phyloP scores from a whole-genome alignment of 2,113 vertebrate species.

The Pachycephala philippinensis region DNA sequence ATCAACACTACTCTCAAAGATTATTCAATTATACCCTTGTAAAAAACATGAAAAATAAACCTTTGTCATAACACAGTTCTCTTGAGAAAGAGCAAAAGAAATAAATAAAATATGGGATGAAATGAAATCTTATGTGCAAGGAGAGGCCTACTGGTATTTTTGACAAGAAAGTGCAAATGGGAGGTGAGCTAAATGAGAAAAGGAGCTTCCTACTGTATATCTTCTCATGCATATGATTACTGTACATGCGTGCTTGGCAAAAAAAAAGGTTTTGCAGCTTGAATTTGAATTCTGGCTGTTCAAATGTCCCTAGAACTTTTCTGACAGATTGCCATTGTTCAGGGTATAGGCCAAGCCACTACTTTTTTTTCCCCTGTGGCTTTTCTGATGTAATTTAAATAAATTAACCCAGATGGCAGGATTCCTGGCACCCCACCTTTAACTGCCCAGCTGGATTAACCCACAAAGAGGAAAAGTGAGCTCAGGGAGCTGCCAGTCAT shows the following conservation, averaged over 20 bases:
- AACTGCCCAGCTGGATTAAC: not conserved
- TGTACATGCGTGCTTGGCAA: not conserved
- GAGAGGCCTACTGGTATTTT: not conserved
- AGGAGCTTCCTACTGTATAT: not conserved
- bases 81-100: not conserved
- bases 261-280: not conserved
- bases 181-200: not conserved
- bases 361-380: too few relatives aligned
- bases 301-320: not conserved
- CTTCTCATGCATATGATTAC: not conserved
- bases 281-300: not conserved
- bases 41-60: not conserved
- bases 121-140: not conserved
- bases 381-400: not conserved
- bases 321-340: not conserved
- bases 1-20: not conserved
- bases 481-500: not conserved
- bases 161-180: not conserved
- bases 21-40: not conserved
- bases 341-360: not conserved
- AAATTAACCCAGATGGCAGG: not conserved
- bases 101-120: not conserved
- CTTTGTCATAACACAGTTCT: not conserved
- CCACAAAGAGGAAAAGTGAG: not conserved
- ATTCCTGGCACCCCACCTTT: not conserved